Percentiles rank a stretch among this genome's conserved stretches.
Conservation (phyloP, 2,113 vertebrate genomes). For the Calidris pugnax region DNA sequence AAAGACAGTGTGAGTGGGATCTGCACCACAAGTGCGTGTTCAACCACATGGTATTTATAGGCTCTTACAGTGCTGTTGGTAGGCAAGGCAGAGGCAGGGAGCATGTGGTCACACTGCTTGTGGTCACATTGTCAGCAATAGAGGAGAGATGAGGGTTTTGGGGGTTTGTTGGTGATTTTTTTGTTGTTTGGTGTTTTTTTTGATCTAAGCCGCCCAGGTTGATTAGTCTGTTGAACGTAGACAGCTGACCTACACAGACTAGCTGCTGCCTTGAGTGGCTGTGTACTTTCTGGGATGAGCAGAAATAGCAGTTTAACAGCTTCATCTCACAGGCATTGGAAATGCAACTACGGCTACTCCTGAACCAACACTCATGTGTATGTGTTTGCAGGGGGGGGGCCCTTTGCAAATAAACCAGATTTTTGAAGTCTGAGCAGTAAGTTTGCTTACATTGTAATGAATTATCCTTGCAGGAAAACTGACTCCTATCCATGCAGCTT, state of each 20-base stretch:
- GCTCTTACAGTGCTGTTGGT: background rate
- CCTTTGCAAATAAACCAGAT: background rate
- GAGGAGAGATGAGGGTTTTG: background rate
- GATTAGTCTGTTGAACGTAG: background rate
- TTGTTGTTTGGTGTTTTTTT: too few relatives aligned
- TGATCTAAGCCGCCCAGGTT: background rate
- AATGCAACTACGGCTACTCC: background rate
- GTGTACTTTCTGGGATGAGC: background rate
- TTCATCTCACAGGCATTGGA: background rate
- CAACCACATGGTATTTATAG: background rate
- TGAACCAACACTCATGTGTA: fast-evolving
- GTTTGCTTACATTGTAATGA: fast-evolving
- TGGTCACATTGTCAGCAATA: background rate
- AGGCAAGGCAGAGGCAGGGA: background rate
- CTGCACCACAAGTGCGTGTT: fast-evolving
- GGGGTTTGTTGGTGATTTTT: background rate
- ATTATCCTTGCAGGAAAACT: background rate
- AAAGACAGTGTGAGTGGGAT: background rate
- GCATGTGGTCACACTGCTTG: fast-evolving
- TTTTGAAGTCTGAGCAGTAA: background rate
- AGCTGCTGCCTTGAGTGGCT: background rate
- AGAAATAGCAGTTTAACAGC: background rate
- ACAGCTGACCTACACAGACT: background rate
- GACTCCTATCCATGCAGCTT: background rate
- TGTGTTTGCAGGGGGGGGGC: background rate